Conservation (phyloP, 2,113 vertebrate species). For the Toxotes jaculatrix region DNA sequence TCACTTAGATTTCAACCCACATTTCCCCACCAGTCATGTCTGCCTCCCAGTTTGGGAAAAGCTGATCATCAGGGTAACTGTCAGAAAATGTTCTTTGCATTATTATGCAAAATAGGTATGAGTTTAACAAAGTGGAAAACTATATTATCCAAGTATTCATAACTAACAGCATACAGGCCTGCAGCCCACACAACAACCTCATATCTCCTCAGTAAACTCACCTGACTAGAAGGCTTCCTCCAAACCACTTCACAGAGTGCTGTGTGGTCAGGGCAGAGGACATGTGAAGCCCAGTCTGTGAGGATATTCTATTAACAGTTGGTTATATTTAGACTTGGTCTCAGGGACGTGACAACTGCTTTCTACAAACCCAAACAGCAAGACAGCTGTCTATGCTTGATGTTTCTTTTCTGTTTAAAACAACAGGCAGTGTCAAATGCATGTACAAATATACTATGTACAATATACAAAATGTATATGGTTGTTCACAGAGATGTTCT, state of each 20-base stretch:
- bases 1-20: too few relatives aligned
- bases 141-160: not conserved
- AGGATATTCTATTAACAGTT: constrained; percentile 51
- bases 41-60: not conserved
- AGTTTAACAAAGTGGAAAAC: not conserved
- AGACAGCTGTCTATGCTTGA: not conserved
- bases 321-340: constrained; percentile 50
- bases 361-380: not conserved
- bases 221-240: not conserved
- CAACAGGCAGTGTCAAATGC: not conserved
- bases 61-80: not conserved
- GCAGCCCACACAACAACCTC: not conserved
- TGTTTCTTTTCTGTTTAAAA: not conserved
- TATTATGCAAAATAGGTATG: not conserved
- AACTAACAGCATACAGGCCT: not conserved
- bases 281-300: constrained; percentile 20
- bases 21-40: too few relatives aligned
- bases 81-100: not conserved
- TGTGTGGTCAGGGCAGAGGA: constrained; percentile 20
- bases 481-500: too few relatives aligned
- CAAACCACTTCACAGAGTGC: not conserved
- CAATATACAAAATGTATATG: too few relatives aligned
- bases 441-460: not conserved
- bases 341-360: constrained; percentile 24
- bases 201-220: constrained; percentile 3